phyloP scores from a whole-genome alignment of 2,113 vertebrate species.

The Chaetodon auriga region DNA sequence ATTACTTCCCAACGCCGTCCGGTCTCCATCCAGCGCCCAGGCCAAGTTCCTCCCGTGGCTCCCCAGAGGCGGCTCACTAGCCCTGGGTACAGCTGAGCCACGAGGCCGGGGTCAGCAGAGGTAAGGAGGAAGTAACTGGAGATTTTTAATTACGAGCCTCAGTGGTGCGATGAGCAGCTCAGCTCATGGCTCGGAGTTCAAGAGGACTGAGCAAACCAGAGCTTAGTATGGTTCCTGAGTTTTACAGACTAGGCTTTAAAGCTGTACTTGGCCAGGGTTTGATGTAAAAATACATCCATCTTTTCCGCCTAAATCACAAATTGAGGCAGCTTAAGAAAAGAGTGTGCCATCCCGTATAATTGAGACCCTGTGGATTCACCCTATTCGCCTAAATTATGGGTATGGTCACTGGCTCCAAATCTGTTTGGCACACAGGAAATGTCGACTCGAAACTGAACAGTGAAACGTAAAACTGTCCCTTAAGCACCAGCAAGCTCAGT shows the following conservation, averaged over 20 bases:
- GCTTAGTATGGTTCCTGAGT: slow-evolving; percentile 59
- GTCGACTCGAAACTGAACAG: slow-evolving; percentile 18
- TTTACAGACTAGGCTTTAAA: slow-evolving; percentile 59
- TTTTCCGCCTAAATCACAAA: slow-evolving; percentile 64
- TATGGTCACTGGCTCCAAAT: slow-evolving; percentile 51
- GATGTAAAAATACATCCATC: slow-evolving; percentile 53
- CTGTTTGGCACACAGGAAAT: slow-evolving; percentile 48
- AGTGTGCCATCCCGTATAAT: slow-evolving; percentile 62
- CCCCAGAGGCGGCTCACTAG: slow-evolving; percentile 64
- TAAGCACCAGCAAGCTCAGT: slow-evolving; percentile 11
- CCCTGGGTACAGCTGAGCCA: slow-evolving; percentile 44
- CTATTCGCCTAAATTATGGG: slow-evolving; percentile 54
- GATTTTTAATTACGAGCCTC: slow-evolving; percentile 77
- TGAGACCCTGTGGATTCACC: slow-evolving; percentile 67
- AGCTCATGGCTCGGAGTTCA: slow-evolving; percentile 51
- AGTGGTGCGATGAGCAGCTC: slow-evolving; percentile 72
- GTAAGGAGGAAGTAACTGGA: slow-evolving; percentile 73
- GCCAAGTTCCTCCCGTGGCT: slow-evolving; percentile 71
- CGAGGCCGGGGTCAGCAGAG: slow-evolving; percentile 60
- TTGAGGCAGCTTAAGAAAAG: slow-evolving; percentile 59
- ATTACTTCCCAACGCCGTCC: slow-evolving; percentile 62
- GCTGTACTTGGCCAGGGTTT: slow-evolving; percentile 54
- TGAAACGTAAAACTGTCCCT: slow-evolving; percentile 33
- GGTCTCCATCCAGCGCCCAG: slow-evolving; percentile 53
- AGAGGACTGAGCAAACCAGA: slow-evolving; percentile 44